phyloP scores from a whole-genome alignment of 2,888 invertebrate species.

The Taphrorychus bicolor region DNA sequence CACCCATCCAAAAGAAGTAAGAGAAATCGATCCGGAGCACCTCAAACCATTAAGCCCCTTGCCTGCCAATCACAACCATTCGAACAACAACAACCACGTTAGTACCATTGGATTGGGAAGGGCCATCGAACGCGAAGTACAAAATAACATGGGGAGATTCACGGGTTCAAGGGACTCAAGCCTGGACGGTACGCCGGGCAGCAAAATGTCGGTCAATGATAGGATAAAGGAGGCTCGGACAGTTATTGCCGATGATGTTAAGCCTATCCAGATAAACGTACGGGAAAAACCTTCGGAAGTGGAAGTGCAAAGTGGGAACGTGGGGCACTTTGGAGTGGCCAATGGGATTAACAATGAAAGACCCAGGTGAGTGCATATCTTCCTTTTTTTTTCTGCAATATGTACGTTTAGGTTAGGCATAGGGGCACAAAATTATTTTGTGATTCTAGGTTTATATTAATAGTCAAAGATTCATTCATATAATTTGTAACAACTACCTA shows the following conservation, averaged over 20 bases:
- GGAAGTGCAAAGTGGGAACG: slow-evolving; percentile 60
- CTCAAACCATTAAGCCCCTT: slow-evolving; percentile 48
- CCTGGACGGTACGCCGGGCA: slow-evolving; percentile 14
- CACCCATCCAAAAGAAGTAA: not conserved
- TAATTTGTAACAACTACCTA: not conserved
- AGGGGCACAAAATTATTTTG: not conserved
- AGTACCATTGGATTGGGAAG: slow-evolving; percentile 46
- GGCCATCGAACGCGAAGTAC: slow-evolving; percentile 49
- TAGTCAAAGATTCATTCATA: not conserved
- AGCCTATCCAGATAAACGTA: slow-evolving; percentile 58
- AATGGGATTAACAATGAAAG: slow-evolving; percentile 53
- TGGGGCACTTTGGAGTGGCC: slow-evolving; percentile 51
- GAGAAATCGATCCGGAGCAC: not conserved
- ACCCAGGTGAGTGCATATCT: slow-evolving; percentile 54
- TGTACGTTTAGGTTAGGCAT: no score
- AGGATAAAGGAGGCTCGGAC: slow-evolving; percentile 54
- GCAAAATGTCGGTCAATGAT: slow-evolving; percentile 48
- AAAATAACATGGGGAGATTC: slow-evolving; percentile 52
- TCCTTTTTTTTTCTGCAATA: slow-evolving; percentile 10
- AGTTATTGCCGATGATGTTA: slow-evolving; percentile 56
- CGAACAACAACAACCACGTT: slow-evolving; percentile 47
- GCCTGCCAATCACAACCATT: slow-evolving; percentile 20
- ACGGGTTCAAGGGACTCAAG: slow-evolving; percentile 40
- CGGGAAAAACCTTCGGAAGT: slow-evolving; percentile 56
- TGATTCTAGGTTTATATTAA: not conserved